A percentile compares a stretch with the other conserved stretches of the same genome.
These are phyloP conservation scores for Hyperoplus immaculatus DNA, from an alignment of 2,797 vertebrate genomes.

Conservation along the genomic window DNA sequence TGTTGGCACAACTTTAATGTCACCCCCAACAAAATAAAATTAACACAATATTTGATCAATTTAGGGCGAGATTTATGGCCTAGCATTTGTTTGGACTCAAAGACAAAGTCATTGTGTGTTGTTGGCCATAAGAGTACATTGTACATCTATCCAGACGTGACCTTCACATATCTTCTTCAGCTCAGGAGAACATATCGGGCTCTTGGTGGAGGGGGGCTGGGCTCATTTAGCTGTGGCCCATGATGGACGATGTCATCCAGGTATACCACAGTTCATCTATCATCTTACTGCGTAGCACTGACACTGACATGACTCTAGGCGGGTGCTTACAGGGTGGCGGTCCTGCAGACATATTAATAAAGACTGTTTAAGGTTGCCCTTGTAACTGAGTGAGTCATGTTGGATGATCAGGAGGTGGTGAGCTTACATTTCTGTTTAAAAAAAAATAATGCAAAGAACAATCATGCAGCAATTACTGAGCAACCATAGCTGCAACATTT, in stretches of 20 bases:
- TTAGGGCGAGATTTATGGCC: neutral
- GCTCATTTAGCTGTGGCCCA: conserved; percentile 5
- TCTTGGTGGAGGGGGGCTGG: neutral
- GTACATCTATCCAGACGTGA: conserved; percentile 8
- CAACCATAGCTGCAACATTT: neutral
- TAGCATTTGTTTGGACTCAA: neutral
- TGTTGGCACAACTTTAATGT: conserved; percentile 12
- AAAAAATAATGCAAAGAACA: no score
- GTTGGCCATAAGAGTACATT: neutral
- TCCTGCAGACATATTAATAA: conserved; percentile 24
- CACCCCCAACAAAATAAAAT: conserved; percentile 2
- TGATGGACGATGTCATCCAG: conserved; percentile 50
- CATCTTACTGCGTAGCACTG: conserved; percentile 41
- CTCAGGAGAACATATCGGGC: neutral
- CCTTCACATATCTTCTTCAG: conserved; percentile 40
- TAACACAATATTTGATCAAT: neutral
- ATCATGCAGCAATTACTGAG: neutral
- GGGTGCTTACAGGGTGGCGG: conserved; percentile 29
- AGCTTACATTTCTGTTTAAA: neutral
- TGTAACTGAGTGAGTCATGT: neutral
- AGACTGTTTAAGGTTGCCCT: conserved; percentile 9
- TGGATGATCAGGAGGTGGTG: neutral
- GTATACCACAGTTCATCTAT: conserved; percentile 38
- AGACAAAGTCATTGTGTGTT: neutral
- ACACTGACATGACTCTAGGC: conserved; percentile 34